Percentiles rank a stretch among this genome's conserved stretches.
Conservation (phyloP, 2,888 invertebrate genomes). For the Torymus tubicola region DNA sequence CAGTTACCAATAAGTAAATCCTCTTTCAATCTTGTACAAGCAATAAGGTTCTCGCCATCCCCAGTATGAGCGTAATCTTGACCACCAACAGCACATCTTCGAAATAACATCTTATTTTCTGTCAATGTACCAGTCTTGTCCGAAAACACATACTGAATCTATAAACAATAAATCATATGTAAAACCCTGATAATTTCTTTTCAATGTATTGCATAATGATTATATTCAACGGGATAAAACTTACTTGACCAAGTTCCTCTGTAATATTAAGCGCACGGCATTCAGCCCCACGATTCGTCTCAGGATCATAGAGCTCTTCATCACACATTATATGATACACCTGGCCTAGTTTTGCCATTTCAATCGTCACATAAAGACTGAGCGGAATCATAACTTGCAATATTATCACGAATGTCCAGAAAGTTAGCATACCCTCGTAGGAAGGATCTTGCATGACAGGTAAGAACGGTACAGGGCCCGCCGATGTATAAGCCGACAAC, state of each 20-base stretch:
- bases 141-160: slow-evolving; percentile 93
- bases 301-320: slow-evolving; percentile 89
- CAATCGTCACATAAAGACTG: slow-evolving; percentile 96
- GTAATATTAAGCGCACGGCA: slow-evolving; percentile 97
- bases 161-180: neutral
- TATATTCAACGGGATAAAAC: slow-evolving; percentile 40
- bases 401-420: slow-evolving; percentile 97
- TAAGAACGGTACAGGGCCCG: slow-evolving; percentile 82
- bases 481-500: slow-evolving; percentile 81
- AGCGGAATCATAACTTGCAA: slow-evolving; percentile 98
- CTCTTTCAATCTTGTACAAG: slow-evolving; percentile 77
- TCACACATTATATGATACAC: slow-evolving; percentile 97
- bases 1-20: slow-evolving; percentile 80
- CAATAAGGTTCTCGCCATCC: slow-evolving; percentile 81
- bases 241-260: slow-evolving; percentile 95
- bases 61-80: slow-evolving; percentile 92
- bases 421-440: slow-evolving; percentile 89
- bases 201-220: neutral
- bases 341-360: slow-evolving; percentile 96
- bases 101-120: slow-evolving; percentile 98
- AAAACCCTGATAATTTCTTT: neutral
- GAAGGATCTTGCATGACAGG: slow-evolving; percentile 81
- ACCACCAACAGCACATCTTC: slow-evolving; percentile 92
- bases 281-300: slow-evolving; percentile 88
- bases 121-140: slow-evolving; percentile 99